These are phyloP conservation scores for Phyllopteryx taeniolatus DNA, from an alignment of 2,113 vertebrate genomes.

Conservation along the genomic window DNA sequence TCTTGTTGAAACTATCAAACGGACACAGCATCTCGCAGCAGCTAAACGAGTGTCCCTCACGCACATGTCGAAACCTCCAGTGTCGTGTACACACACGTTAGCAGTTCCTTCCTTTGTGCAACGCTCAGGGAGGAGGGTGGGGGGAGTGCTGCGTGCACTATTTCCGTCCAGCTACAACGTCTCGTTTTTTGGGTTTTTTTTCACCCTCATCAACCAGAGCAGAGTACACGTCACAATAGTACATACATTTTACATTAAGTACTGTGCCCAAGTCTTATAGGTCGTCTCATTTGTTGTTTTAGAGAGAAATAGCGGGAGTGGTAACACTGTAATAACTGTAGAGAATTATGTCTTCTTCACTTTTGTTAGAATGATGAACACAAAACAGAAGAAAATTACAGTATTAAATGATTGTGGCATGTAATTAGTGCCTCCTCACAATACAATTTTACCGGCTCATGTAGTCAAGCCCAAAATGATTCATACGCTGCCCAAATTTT, in stretches of 20 bases:
- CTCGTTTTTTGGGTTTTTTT: constrained; percentile 16
- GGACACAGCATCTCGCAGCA: constrained; percentile 29
- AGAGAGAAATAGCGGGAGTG: too few species aligned
- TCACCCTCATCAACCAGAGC: constrained; percentile 3
- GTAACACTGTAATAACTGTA: too few species aligned
- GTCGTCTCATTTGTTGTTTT: too few species aligned
- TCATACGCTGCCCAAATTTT: too few species aligned
- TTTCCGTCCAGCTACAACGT: constrained; percentile 63
- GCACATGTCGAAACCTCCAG: constrained; percentile 51
- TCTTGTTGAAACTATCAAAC: neutral
- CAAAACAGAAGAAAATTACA: neutral
- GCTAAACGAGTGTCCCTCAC: constrained; percentile 4
- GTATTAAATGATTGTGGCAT: too few species aligned
- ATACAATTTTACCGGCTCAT: too few species aligned
- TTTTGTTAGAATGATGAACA: neutral
- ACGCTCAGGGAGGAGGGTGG: constrained; percentile 50
- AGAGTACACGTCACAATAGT: neutral
- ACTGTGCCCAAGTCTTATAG: neutral
- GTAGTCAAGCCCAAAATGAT: too few species aligned
- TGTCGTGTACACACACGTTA: constrained; percentile 52
- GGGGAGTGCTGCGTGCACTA: constrained; percentile 10
- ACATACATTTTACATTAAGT: neutral
- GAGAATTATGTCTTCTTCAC: neutral
- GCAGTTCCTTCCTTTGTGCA: constrained; percentile 77
- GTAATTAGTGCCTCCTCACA: too few species aligned